Base-by-base conservation (phyloP, 2,888 invertebrate genomes). In the Meta bourneti region DNA sequence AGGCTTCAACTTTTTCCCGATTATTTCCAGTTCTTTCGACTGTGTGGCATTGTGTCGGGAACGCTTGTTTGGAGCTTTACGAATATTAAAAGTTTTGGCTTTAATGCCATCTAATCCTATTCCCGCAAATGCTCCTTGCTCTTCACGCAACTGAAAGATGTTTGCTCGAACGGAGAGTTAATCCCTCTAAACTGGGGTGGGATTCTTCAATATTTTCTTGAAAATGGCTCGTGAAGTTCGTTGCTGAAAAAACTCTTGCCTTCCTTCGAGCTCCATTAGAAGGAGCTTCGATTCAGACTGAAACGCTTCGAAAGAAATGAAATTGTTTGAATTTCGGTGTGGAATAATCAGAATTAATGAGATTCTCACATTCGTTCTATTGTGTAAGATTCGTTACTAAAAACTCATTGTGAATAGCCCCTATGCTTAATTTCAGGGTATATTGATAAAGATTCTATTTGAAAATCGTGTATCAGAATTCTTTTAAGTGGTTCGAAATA, bases 1-100 rank as follows among this genome's bases (percentile, higher is more conserved):
- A 82, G 71, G 71, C 72, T 82, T 82, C 72, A 20, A 61, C 54
- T 84, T 54, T 75, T 48, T 74, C 83, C 7, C 8, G 0, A 13
- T 20, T 6, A 8, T 16, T 16, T 61, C 20, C 48, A 48, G 61
- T 75, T 84, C 61, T 61, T 75, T 61, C 7, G 61, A 13, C 16
- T 16, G 61, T 61, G 11, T 61, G 11, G 61, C 61, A 34, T 34
- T 34, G 34, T 34, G 34, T 34, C 34, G 34, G 34, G 34, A 34
- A 34, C 16, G 61, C 61, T 9, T 6, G 8, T 9, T 34, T 9
- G 61, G 9, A 61, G 61, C 11, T 16, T 61, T 16, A 5, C 13
- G 61, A 9, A 61, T 61, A 61, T 61, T 61, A 61, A 61, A 61
- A 61, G 9, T 61, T 16, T 16, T 16, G 34, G 61, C 7, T 61